A percentile compares a stretch with the other conserved stretches of the same genome.
phyloP scores from a whole-genome alignment of 2,113 vertebrate genomes.

The Psettodes erumei region DNA sequence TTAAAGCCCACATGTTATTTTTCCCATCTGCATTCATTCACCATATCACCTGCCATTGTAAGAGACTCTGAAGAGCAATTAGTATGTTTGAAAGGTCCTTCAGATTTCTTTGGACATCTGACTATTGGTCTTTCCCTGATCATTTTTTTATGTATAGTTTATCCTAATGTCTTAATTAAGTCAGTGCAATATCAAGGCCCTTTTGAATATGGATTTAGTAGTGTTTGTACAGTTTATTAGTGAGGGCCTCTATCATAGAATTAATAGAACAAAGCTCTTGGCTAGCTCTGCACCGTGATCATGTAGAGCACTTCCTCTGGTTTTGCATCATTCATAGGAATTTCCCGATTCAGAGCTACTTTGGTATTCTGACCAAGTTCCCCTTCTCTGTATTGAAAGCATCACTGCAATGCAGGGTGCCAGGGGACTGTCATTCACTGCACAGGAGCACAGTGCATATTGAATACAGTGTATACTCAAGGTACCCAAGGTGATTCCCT shows the following conservation, averaged over 20 bases:
- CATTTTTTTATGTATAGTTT: neutral
- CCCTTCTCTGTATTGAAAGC: constrained; percentile 25
- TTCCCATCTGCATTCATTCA: neutral
- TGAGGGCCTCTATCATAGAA: neutral
- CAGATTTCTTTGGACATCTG: neutral
- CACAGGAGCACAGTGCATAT: constrained; percentile 13
- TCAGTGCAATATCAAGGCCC: neutral
- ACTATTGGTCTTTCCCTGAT: neutral
- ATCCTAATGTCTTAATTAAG: neutral
- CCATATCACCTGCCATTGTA: neutral
- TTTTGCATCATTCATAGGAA: constrained; percentile 40
- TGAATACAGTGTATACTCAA: constrained; percentile 7
- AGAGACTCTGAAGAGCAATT: neutral
- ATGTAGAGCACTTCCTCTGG: constrained; percentile 3
- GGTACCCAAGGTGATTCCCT: neutral
- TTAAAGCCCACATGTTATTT: neutral
- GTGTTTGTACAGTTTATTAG: neutral
- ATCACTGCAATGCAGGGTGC: constrained; percentile 57
- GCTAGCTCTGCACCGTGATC: neutral
- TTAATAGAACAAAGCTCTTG: neutral
- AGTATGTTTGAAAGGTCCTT: neutral
- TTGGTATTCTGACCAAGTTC: constrained; percentile 55
- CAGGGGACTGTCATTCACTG: constrained; percentile 46
- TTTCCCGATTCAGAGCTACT: constrained; percentile 42
- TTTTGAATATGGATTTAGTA: neutral